These are phyloP conservation scores for Gopherus evgoodei DNA, from an alignment of 2,113 vertebrate genomes.

Conservation along the genomic window DNA sequence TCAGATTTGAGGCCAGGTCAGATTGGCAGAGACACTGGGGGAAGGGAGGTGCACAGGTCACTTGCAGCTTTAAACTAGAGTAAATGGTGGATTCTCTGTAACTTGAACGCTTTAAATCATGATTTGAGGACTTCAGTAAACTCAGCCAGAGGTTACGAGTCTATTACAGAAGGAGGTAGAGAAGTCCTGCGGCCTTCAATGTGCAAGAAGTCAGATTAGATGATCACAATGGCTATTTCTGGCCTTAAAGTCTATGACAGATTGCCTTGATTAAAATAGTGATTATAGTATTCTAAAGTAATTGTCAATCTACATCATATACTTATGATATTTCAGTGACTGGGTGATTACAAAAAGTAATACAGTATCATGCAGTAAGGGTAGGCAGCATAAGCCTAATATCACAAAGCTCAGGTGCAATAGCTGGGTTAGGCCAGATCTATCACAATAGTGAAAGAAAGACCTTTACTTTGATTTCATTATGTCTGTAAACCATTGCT, in stretches of 20 bases:
- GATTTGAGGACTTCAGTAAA: background rate
- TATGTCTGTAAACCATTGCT: background rate
- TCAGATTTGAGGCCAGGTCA: background rate
- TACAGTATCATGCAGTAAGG: background rate
- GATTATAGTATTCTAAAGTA: background rate
- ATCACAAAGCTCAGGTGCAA: too few species aligned
- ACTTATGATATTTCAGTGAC: background rate
- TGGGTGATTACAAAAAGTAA: background rate
- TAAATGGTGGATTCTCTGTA: background rate
- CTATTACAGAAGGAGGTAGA: background rate
- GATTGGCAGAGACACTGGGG: background rate
- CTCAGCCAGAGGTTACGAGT: background rate
- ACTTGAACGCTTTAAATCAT: background rate
- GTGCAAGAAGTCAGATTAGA: background rate
- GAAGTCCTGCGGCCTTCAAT: background rate
- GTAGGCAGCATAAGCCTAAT: background rate
- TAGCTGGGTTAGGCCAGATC: background rate
- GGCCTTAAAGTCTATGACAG: background rate
- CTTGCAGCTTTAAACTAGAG: background rate
- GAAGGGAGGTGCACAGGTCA: background rate
- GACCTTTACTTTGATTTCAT: background rate
- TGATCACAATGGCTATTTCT: background rate
- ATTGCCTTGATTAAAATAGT: background rate
- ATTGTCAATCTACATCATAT: background rate
- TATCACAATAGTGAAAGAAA: background rate